phyloP scores from a whole-genome alignment of 1,140 invertebrate genomes.

The Orchestia grillus region DNA sequence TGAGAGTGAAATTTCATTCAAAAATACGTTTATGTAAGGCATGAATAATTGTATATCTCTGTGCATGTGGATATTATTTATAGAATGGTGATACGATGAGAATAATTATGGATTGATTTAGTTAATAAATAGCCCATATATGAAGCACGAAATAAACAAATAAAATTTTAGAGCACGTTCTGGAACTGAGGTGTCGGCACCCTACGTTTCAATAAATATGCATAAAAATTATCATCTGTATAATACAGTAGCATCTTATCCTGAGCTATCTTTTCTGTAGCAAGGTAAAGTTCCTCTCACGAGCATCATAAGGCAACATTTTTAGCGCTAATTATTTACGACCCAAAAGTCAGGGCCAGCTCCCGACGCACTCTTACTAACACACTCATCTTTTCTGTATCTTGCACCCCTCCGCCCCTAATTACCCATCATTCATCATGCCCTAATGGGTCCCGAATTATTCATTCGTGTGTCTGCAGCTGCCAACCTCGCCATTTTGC shows the following conservation, averaged over 20 bases:
- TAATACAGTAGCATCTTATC: not conserved
- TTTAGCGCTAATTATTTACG: constrained; percentile 30
- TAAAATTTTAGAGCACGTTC: not conserved
- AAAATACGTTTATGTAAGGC: too few relatives aligned
- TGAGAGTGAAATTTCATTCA: too few relatives aligned
- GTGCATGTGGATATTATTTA: too few relatives aligned
- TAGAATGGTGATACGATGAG: not conserved
- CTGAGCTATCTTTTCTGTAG: not conserved
- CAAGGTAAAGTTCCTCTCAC: not conserved
- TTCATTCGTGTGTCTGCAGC: constrained; percentile 42
- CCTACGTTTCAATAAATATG: not conserved
- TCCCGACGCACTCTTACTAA: not conserved
- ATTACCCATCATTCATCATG: constrained; percentile 54
- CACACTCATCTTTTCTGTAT: constrained; percentile 20
- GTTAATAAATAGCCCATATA: not conserved
- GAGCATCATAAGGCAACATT: constrained; percentile 8
- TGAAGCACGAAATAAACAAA: not conserved
- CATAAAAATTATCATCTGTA: not conserved
- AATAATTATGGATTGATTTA: not conserved
- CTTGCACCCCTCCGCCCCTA: constrained; percentile 1
- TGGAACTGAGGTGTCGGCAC: not conserved
- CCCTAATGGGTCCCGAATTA: constrained; percentile 49
- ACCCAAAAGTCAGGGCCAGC: not conserved
- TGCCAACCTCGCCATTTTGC: constrained; percentile 34
- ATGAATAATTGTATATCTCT: too few relatives aligned